These are phyloP conservation scores for Sinohyriopsis cumingii DNA, from an alignment of 2,888 invertebrate species.

Conservation along the genomic window DNA sequence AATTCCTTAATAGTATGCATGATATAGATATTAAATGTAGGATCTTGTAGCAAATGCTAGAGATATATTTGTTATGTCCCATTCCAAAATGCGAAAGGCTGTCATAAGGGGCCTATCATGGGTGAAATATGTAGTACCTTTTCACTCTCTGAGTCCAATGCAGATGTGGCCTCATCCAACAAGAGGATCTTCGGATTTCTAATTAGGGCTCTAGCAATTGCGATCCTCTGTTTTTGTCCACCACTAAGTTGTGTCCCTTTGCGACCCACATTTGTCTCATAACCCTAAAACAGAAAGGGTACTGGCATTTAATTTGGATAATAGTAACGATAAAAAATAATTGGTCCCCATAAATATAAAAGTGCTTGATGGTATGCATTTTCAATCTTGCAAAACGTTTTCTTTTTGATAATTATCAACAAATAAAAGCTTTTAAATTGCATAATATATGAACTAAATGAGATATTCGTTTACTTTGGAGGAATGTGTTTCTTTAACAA, in stretches of 20 bases:
- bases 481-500: too few relatives aligned
- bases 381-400: too few relatives aligned
- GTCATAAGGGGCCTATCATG: too few relatives aligned
- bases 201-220: slow-evolving; percentile 63
- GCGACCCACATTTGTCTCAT: slow-evolving; percentile 70
- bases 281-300: slow-evolving; percentile 53
- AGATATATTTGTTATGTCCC: too few relatives aligned
- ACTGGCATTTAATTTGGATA: not conserved
- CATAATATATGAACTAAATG: not conserved
- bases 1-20: too few relatives aligned
- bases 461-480: too few relatives aligned
- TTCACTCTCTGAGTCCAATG: slow-evolving; percentile 67
- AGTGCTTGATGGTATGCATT: too few relatives aligned
- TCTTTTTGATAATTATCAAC: too few relatives aligned
- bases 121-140: slow-evolving; percentile 25
- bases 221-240: slow-evolving; percentile 70
- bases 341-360: not conserved
- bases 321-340: not conserved
- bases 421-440: not conserved
- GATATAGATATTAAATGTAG: too few relatives aligned
- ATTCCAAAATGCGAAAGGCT: too few relatives aligned
- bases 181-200: slow-evolving; percentile 80
- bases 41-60: too few relatives aligned
- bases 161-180: slow-evolving; percentile 67
- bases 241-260: slow-evolving; percentile 69